Evolutionary conservation across 2,797 vertebrate genomes (phyloP), one percentile per base, ranked within the genome.

Genomic region (Sparus aurata): DNA sequence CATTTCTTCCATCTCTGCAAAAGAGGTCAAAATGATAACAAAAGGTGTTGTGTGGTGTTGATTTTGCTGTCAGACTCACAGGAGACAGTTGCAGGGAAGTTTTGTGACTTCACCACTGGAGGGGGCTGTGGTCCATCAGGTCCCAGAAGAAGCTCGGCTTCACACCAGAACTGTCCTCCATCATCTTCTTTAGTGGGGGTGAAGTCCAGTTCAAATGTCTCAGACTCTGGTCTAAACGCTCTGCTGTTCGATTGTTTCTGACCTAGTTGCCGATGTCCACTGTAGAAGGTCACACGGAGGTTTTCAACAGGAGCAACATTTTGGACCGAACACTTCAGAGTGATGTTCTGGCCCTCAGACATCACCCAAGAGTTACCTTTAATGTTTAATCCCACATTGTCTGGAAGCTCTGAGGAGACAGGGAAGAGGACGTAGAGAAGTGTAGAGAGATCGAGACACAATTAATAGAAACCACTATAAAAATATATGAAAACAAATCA

Each of bases 81-180:
- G 60, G 70, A 7, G 3, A 94, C 91, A 0, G 20, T 22, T 12
- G 83, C 43, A 1, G 20, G 54, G n/a, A 92, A 18, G 3, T 34
- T 75, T 46, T 69, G n/a, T 22, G 94, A 95, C 3, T 0, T 50
- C 53, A 82, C 69, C 55, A 80, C 68, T 18, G 79, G 88, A 71
- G 85, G 85, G 3, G 22, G 71, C 69, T 89, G 80, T 30, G 91
- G 91, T 83, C 90, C 92, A 4, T 77, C 79, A 61, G 85, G 73
- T 80, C 91, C 92, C 68, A 95, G 86, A 0, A 89, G 75, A 5
- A 95, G 83, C 30, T 54, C 65, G 30, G 90, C 94, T 50, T 91
- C 85, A 82, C 95, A 95, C 84, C 86, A 88, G 84, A 89, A 94
- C 59, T 78, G 57, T 11, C 3, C 75, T 63, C 86, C 87, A 30